phyloP scores from a whole-genome alignment of 1,140 invertebrate species.

The Diorhabda sublineata region DNA sequence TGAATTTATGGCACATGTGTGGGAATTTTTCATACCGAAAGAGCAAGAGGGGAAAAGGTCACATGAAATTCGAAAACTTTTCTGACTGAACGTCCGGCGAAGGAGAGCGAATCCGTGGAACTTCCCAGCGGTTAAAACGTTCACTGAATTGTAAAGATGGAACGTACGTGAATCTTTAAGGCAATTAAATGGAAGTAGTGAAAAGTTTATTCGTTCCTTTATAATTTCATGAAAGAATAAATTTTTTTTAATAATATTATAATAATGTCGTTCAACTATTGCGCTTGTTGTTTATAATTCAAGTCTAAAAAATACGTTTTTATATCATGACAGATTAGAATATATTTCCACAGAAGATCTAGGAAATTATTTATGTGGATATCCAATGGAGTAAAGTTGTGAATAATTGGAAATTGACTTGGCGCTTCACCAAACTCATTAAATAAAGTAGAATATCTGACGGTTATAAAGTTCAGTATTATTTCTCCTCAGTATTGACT shows the following conservation, averaged over 20 bases:
- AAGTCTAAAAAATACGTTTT: no score
- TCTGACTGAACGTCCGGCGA: background rate
- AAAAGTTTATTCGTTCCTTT: no score
- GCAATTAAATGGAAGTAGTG: no score
- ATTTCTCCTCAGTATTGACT: constrained; percentile 2
- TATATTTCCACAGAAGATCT: background rate
- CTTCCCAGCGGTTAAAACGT: background rate
- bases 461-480: background rate
- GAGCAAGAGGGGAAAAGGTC: background rate
- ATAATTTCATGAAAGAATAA: no score
- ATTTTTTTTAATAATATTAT: no score
- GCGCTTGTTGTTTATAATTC: no score
- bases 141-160: background rate
- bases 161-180: no score
- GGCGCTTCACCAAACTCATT: constrained; percentile 11
- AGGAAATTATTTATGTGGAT: constrained; percentile 12
- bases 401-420: constrained; percentile 17
- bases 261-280: no score
- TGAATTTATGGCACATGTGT: constrained; percentile 9
- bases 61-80: background rate
- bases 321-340: no score
- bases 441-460: constrained; percentile 8
- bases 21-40: constrained; percentile 5
- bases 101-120: background rate
- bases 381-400: background rate